Evolutionary conservation across 2,888 invertebrate genomes (phyloP), one percentile per base, ranked within the genome.

Genomic region (Agrenia bidenticulata): DNA sequence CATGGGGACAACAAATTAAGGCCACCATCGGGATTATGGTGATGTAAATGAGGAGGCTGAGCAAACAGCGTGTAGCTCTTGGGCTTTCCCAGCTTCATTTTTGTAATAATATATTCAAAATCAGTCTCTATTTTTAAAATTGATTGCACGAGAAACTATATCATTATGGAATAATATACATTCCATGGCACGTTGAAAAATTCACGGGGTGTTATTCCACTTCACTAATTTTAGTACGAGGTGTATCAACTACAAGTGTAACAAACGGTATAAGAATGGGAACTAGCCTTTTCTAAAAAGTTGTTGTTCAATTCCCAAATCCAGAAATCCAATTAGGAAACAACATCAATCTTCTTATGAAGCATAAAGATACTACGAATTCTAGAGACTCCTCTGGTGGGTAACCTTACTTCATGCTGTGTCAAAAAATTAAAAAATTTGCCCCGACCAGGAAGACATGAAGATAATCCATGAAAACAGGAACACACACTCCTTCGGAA

Each of bases 1-100:
- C 19, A 17, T 5, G 62, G 41, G 58, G 13, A 26, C 24, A 53
- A 61, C 37, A 53, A 61, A 54, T 61, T 60, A 50, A 61, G 39
- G 17, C 42, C 15, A 17, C 19, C 5, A 5, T 45, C 19, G 45
- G 45, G 19, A n/a, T 45, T 15, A 11, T 15, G 45, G 19, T 45
- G 45, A n/a, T 39, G 39, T 11, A n/a, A 5, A 17, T 15, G 9
- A 5, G 13, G 55, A n/a, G 4, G 39, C 19, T 27, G 37, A 19
- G 39, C 23, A 11, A 51, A 51, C 4, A 57, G 19, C 19, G 56
- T 23, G 41, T 41, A 39, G 41, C 41, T 19, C 51, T 19, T 45
- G 15, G 45, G 26, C 19, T 41, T 5, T 57, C 56, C 56, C 13
- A 57, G 21, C 21, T 39, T 57, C 56, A 57, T 57, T 32, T 32